phyloP scores from a whole-genome alignment of 2,888 invertebrate species.

The Phyto melanocephala region DNA sequence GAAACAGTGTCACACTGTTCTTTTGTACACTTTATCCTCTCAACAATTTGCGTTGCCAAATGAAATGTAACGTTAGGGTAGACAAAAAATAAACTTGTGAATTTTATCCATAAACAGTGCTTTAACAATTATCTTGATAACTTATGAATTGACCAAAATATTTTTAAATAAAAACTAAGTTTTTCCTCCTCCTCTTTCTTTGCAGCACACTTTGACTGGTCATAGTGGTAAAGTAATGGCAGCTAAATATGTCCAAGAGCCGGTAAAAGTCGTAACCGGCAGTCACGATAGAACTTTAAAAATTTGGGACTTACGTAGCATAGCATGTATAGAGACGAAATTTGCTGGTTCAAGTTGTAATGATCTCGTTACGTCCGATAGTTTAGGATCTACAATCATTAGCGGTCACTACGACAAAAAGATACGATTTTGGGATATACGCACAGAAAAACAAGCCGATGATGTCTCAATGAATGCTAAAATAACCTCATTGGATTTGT shows the following conservation, averaged over 20 bases:
- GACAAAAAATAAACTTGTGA: too few relatives aligned
- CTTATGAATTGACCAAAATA: too few relatives aligned
- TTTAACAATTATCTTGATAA: too few relatives aligned
- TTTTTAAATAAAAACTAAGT: neutral
- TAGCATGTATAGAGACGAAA: slow-evolving; percentile 94
- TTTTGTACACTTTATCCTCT: too few relatives aligned
- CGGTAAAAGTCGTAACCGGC: slow-evolving; percentile 96
- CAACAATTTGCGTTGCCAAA: too few relatives aligned
- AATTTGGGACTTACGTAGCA: slow-evolving; percentile 97
- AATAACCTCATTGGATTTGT: slow-evolving; percentile 96
- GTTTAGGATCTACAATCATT: slow-evolving; percentile 91
- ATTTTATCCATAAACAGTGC: too few relatives aligned
- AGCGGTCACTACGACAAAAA: slow-evolving; percentile 99
- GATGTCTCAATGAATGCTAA: slow-evolving; percentile 94
- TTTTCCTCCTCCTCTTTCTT: neutral
- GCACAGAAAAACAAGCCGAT: slow-evolving; percentile 90
- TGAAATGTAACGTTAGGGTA: too few relatives aligned
- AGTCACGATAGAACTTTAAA: slow-evolving; percentile 98
- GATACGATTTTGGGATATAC: slow-evolving; percentile 97
- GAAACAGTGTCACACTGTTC: too few relatives aligned
- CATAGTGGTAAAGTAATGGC: slow-evolving; percentile 99
- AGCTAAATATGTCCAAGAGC: slow-evolving; percentile 95
- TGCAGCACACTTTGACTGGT: slow-evolving; percentile 78
- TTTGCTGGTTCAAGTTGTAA: slow-evolving; percentile 98
- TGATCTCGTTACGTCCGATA: slow-evolving; percentile 94